Base-by-base conservation (phyloP, 2,888 invertebrate genomes). In the Noctuana brunneofusca region DNA sequence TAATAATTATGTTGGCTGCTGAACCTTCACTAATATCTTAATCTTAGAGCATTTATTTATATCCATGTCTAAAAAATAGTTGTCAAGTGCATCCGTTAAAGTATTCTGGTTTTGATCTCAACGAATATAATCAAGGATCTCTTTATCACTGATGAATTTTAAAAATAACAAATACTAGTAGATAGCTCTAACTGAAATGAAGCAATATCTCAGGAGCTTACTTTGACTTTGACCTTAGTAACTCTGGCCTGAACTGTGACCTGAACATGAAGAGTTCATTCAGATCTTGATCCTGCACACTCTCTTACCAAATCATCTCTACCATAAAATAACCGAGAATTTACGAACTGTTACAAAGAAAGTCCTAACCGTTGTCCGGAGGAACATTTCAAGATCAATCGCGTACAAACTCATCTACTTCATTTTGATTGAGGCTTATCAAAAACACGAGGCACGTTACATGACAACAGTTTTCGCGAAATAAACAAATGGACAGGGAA, bases 401-500 rank as follows among this genome's bases (percentile, higher is more conserved):
- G 11, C 1, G 12, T 43, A 41, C 41, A 41, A 16, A 16, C 8
- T 9, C 2, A 46, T 5, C 12, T 30, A 46, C 56, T 20, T 56
- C 12, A 43, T 22, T 16, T n/a, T 43, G 6, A 32, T 38, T 30
- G 50, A 50, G 12, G 52, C 3, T 41, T 27, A 18, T 52, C 35
- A 20, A 18, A 18, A 11, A 16, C 41, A 46, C 43, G 52, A 43
- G 43, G 20, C 56, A 30, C 11, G 3, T n/a, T n/a, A n/a, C 20
- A 18, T 54, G 16, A 20, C 53, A 54, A 66, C 66, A 55, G 58
- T 64, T 62, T 64, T 59, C 20, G 43, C 48, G 54, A 43, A 55
- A 56, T 52, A 53, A 57, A 60, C 54, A 50, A 62, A 58, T 43
- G 32, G 46, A 54, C 52, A 63, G 66, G 58, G 66, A 66, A 66